A percentile compares a stretch with the other conserved stretches of the same genome.
Evolutionary conservation across 1,140 invertebrate genomes (phyloP).

Genomic region (Oreohelix idahoensis): DNA sequence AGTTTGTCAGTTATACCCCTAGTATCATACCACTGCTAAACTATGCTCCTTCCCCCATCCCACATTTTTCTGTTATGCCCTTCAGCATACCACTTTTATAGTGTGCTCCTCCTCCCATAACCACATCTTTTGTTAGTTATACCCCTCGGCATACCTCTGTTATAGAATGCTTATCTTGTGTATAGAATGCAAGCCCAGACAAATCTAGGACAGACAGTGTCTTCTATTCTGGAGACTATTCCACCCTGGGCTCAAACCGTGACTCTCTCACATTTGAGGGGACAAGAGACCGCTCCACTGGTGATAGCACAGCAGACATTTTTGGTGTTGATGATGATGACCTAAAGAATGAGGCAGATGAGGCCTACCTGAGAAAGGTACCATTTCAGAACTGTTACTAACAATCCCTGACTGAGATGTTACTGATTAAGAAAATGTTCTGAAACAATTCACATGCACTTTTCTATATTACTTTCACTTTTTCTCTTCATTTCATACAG

Average conservation of each 20-base stretch:
- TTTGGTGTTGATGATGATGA: constrained; percentile 55
- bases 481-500: too few relatives aligned
- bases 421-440: too few relatives aligned
- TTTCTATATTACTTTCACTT: too few relatives aligned
- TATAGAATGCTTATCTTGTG: constrained; percentile 25
- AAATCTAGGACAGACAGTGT: constrained; percentile 57
- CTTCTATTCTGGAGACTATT: constrained; percentile 51
- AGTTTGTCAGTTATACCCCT: too few relatives aligned
- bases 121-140: too few relatives aligned
- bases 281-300: constrained; percentile 49
- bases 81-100: too few relatives aligned
- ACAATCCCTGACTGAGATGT: not conserved
- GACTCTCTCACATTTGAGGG: constrained; percentile 45
- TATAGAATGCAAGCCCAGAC: constrained; percentile 25
- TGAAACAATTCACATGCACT: too few relatives aligned
- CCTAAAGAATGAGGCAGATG: constrained; percentile 54
- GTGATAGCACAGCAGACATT: constrained; percentile 57
- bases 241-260: constrained; percentile 50
- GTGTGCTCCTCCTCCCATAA: too few relatives aligned
- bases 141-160: not conserved
- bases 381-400: not conserved
- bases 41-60: too few relatives aligned
- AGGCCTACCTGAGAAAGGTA: constrained; percentile 63
- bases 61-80: too few relatives aligned
- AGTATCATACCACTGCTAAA: too few relatives aligned